Conservation (phyloP, 2,113 vertebrate genomes). For the Podarcis raffonei region DNA sequence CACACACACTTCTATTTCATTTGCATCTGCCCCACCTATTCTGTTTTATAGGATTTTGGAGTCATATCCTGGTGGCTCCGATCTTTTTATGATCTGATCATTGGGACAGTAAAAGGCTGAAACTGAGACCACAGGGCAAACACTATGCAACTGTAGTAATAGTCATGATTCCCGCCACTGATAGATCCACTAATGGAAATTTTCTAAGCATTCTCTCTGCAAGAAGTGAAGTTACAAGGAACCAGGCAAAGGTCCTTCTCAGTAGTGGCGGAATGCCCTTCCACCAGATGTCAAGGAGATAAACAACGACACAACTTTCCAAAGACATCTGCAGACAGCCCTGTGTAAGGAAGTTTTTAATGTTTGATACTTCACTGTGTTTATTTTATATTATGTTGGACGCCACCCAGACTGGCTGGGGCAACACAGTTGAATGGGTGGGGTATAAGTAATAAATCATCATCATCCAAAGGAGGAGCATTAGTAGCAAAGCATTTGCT, state of each 20-base stretch:
- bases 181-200: neutral
- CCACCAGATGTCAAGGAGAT: too few species aligned
- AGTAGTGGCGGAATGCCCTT: too few species aligned
- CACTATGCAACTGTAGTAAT: neutral
- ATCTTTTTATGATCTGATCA: neutral
- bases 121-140: neutral
- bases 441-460: too few species aligned
- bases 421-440: too few species aligned
- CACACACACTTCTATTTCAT: neutral
- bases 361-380: too few species aligned
- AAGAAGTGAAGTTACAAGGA: too few species aligned
- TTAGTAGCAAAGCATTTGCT: neutral
- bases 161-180: neutral
- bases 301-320: neutral
- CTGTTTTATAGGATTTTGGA: neutral
- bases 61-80: neutral
- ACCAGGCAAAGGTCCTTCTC: too few species aligned
- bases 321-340: too few species aligned
- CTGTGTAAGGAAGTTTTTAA: too few species aligned
- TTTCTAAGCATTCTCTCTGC: neutral
- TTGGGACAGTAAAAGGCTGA: neutral
- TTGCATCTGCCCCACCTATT: accelerated
- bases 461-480: too few species aligned
- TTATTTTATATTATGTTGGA: too few species aligned
- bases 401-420: too few species aligned